Conservation (phyloP, 1,140 invertebrate genomes). For the Micrasema longulum region DNA sequence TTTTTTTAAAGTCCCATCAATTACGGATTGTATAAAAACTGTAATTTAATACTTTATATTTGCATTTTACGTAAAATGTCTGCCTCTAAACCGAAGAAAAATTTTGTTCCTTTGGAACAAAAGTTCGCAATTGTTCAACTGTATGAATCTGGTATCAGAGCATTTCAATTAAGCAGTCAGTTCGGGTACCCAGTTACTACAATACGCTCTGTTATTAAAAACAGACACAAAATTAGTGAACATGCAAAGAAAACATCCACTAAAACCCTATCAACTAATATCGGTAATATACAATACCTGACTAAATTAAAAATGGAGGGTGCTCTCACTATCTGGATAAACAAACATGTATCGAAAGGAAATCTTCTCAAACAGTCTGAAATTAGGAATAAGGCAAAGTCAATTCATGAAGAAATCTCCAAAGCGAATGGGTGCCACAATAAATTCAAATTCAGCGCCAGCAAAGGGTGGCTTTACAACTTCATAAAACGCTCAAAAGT, state of each 20-base stretch:
- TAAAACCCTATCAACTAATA: background rate
- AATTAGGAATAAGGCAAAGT: conserved; percentile 27
- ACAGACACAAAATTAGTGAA: background rate
- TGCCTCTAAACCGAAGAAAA: background rate
- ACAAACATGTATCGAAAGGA: conserved; percentile 1
- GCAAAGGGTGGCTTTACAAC: conserved; percentile 33
- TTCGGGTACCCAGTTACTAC: background rate
- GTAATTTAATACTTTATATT: no score
- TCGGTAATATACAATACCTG: background rate
- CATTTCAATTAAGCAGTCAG: background rate
- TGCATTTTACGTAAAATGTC: background rate
- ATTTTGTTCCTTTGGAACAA: conserved; percentile 6
- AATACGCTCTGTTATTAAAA: background rate
- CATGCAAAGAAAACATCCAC: background rate
- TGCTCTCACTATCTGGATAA: background rate
- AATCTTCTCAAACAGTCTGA: background rate
- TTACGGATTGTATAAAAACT: no score
- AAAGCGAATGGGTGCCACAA: background rate
- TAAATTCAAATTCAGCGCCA: conserved; percentile 11
- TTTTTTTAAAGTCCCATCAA: no score
- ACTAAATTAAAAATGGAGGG: conserved; percentile 26
- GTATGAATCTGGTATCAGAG: background rate
- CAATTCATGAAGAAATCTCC: conserved; percentile 9
- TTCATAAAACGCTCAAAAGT: conserved; percentile 9
- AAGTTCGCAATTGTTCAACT: conserved; percentile 12